Percentiles rank a stretch among this genome's conserved stretches.
phyloP scores from a whole-genome alignment of 2,113 vertebrate species.

The Theropithecus gelada region DNA sequence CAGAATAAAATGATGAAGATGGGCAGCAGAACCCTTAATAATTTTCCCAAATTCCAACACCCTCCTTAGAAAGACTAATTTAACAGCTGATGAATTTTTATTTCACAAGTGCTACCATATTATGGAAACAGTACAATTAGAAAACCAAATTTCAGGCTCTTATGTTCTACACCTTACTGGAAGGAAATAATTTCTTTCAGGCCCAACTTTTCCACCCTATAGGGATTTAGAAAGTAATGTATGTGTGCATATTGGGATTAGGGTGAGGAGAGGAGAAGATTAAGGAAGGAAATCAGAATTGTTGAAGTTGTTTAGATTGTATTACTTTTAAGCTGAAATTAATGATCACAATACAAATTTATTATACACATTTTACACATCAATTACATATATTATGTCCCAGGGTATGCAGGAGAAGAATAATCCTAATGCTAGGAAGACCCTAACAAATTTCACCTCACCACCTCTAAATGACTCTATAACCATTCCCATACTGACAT shows the following conservation, averaged over 20 bases:
- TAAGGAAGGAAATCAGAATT: background rate
- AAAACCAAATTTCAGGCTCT: background rate
- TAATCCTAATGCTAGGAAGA: background rate
- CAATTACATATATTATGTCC: background rate
- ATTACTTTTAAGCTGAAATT: slow-evolving; percentile 4
- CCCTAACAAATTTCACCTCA: background rate
- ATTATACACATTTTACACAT: background rate
- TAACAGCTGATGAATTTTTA: background rate
- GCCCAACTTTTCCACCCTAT: background rate
- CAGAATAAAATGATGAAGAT: background rate
- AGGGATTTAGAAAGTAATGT: background rate
- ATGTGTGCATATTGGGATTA: background rate
- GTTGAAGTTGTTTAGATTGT: background rate
- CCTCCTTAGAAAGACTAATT: background rate
- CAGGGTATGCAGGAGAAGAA: background rate
- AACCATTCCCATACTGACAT: background rate
- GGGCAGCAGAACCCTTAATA: background rate
- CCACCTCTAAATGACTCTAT: background rate
- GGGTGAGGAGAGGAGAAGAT: background rate
- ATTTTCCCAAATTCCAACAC: background rate
- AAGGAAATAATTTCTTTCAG: background rate
- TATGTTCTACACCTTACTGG: background rate
- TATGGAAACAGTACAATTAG: background rate
- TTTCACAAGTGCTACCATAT: background rate
- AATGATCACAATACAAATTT: background rate